These are phyloP conservation scores for Microctonus brassicae DNA, from an alignment of 2,888 invertebrate genomes.

Conservation along the genomic window DNA sequence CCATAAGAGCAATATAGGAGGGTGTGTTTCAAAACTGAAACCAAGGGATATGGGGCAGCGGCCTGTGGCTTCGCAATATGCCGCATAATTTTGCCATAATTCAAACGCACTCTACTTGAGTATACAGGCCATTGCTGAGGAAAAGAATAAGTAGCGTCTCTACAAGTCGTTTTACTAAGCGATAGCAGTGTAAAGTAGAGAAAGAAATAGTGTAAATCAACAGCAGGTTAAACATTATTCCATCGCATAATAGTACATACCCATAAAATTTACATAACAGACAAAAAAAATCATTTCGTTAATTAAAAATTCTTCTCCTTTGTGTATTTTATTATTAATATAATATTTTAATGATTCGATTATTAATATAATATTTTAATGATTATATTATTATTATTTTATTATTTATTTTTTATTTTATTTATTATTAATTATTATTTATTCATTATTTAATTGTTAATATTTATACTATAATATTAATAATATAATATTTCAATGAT, in stretches of 20 bases:
- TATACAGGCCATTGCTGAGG: conserved; percentile 2
- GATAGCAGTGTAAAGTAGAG: conserved; percentile 41
- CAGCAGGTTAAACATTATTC: background rate
- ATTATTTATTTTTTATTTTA: no score
- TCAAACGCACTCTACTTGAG: conserved; percentile 42
- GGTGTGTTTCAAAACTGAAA: background rate
- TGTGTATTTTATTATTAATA: no score
- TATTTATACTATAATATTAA: no score
- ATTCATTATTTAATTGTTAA: no score
- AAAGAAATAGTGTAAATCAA: conserved; percentile 26
- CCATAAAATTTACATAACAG: background rate
- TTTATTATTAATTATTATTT: no score
- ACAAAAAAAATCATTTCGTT: background rate
- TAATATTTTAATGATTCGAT: no score
- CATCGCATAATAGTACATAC: background rate
- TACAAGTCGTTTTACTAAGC: conserved; percentile 1
- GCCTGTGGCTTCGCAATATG: conserved; percentile 51
- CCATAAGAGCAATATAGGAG: background rate
- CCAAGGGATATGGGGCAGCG: background rate
- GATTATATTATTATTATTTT: no score
- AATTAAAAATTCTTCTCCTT: background rate
- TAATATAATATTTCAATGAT: no score
- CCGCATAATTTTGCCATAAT: conserved; percentile 62
- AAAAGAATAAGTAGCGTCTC: background rate
- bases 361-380: no score